Percentiles rank a stretch among this genome's conserved stretches.
Conservation (phyloP, 2,888 invertebrate genomes). For the Napeogenes inachia region DNA sequence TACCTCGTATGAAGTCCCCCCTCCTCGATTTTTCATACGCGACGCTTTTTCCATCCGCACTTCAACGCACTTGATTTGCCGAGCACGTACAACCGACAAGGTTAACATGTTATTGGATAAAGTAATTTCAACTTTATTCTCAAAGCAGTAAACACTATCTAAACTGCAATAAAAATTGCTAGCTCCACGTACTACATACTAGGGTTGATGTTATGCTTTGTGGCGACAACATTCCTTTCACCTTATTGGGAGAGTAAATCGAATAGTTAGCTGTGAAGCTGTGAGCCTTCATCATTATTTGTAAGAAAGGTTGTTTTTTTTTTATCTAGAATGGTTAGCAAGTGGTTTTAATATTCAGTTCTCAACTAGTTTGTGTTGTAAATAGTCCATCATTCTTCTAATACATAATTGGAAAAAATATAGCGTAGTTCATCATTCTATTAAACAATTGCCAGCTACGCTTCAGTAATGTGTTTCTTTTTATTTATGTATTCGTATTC, state of each 20-base stretch:
- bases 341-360: slow-evolving; percentile 34
- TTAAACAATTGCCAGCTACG: too few relatives aligned
- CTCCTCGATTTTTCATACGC: slow-evolving; percentile 74
- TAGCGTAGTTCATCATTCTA: too few relatives aligned
- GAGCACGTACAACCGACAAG: slow-evolving; percentile 56
- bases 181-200: slow-evolving; percentile 28
- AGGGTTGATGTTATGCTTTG: slow-evolving; percentile 66
- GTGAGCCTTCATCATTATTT: slow-evolving; percentile 56
- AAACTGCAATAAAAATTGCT: slow-evolving; percentile 21
- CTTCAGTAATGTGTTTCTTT: too few relatives aligned
- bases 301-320: slow-evolving; percentile 24
- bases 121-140: slow-evolving; percentile 48
- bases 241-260: slow-evolving; percentile 61
- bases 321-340: slow-evolving; percentile 37
- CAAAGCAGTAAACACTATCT: slow-evolving; percentile 37
- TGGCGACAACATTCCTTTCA: slow-evolving; percentile 55
- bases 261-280: slow-evolving; percentile 43
- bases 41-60: slow-evolving; percentile 63
- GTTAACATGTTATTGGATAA: slow-evolving; percentile 29
- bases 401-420: too few relatives aligned
- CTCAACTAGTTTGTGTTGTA: neutral
- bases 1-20: slow-evolving; percentile 66
- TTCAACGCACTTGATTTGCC: slow-evolving; percentile 74
- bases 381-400: too few relatives aligned
- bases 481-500: too few relatives aligned